These are phyloP conservation scores for Anarrhichthys ocellatus DNA, from an alignment of 2,113 vertebrate species.

Conservation along the genomic window DNA sequence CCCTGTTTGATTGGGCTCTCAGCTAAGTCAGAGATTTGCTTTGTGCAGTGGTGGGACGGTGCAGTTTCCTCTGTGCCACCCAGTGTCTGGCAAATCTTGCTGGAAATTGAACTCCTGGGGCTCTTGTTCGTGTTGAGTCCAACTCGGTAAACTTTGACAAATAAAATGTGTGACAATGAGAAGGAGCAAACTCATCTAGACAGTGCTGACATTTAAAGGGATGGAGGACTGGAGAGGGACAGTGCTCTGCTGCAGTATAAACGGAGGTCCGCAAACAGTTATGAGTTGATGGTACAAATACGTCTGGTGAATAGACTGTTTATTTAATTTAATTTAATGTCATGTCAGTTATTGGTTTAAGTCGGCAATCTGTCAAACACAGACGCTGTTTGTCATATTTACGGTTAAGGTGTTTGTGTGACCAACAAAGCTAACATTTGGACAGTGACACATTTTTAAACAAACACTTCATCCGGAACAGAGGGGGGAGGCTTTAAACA, in stretches of 20 bases:
- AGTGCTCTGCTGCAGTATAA: not conserved
- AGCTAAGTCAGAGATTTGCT: not conserved
- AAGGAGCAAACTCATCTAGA: constrained; percentile 27
- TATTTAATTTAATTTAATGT: not conserved
- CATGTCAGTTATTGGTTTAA: not conserved
- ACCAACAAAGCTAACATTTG: not conserved
- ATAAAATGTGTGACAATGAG: constrained; percentile 25
- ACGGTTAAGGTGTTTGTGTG: not conserved
- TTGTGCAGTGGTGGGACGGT: constrained; percentile 13
- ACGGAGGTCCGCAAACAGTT: not conserved
- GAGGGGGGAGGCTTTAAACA: not conserved
- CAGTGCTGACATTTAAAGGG: constrained; percentile 43
- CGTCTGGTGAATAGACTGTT: not conserved
- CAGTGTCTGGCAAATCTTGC: not conserved
- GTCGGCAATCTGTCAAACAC: not conserved
- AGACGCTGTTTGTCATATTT: not conserved
- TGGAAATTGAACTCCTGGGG: constrained; percentile 27
- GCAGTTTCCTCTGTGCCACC: not conserved
- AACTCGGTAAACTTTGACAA: constrained; percentile 44
- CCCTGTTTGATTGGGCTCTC: not conserved
- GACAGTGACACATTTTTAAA: not conserved
- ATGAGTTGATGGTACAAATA: not conserved
- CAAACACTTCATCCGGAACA: not conserved
- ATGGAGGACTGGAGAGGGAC: constrained; percentile 12
- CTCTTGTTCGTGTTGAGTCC: constrained; percentile 19